Evolutionary conservation across 2,797 vertebrate genomes (phyloP).

Genomic region (Muscicapa comitata): DNA sequence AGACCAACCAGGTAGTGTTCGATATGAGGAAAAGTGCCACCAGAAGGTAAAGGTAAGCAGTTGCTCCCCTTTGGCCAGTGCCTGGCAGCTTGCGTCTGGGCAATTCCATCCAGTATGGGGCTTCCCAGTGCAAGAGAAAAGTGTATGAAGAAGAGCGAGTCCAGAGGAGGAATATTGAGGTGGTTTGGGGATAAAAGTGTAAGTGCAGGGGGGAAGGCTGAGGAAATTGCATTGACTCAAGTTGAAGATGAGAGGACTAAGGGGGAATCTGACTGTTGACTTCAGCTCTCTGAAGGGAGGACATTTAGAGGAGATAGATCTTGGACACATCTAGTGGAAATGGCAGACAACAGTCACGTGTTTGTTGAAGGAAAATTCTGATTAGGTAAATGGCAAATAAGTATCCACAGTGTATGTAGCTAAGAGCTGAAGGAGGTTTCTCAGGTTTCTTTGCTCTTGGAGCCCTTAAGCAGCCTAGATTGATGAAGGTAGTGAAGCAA

Average conservation of each 20-base stretch:
- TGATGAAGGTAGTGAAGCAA: neutral
- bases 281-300: neutral
- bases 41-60: neutral
- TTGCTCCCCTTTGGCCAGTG: rapidly evolving
- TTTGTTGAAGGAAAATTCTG: neutral
- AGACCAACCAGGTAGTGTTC: neutral
- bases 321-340: neutral
- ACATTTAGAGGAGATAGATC: neutral
- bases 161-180: neutral
- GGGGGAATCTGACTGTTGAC: neutral
- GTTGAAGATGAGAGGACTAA: neutral
- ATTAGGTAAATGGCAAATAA: neutral
- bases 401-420: neutral
- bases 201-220: neutral
- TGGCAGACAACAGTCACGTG: neutral
- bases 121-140: neutral
- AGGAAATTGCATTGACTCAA: neutral
- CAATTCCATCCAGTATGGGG: neutral
- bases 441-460: neutral
- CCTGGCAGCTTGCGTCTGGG: neutral
- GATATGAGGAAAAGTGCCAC: neutral
- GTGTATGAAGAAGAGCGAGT: neutral
- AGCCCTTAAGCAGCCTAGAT: neutral
- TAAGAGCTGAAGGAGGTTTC: neutral
- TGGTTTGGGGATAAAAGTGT: rapidly evolving